phyloP scores from a whole-genome alignment of 2,888 invertebrate genomes.

The Orthosia incerta region DNA sequence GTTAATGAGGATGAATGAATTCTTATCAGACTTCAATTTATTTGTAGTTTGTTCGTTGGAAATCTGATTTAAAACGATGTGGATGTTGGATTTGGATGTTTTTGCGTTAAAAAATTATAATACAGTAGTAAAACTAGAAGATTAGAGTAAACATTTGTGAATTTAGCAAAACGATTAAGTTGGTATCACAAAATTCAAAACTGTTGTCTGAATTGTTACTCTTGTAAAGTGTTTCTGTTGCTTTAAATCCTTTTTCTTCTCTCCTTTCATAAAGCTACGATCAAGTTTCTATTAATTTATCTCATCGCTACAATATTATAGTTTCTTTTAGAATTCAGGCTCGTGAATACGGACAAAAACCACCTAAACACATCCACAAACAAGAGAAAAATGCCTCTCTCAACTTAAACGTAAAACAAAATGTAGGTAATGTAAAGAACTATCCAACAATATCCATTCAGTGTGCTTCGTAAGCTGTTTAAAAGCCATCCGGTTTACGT shows the following conservation, averaged over 20 bases:
- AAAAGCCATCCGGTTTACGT: conserved; percentile 58
- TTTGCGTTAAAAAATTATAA: too few relatives aligned
- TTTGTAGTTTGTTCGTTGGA: background rate
- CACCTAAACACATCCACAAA: background rate
- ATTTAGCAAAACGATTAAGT: background rate
- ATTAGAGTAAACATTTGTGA: background rate
- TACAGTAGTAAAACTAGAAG: too few relatives aligned
- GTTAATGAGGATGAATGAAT: background rate
- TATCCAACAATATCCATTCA: conserved; percentile 45
- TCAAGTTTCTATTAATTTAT: too few relatives aligned
- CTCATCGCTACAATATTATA: too few relatives aligned
- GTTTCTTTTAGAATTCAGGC: background rate
- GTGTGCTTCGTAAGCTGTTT: conserved; percentile 41
- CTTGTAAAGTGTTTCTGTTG: too few relatives aligned
- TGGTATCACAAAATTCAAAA: background rate
- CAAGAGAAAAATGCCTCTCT: background rate
- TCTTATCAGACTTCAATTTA: background rate
- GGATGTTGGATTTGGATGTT: background rate
- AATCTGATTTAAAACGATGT: background rate
- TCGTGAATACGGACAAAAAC: background rate
- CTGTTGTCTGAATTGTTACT: background rate
- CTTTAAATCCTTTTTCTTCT: too few relatives aligned
- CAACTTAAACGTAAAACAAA: conserved; percentile 7
- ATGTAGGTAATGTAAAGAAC: background rate
- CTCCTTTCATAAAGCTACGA: too few relatives aligned